These are phyloP conservation scores for Carollia perspicillata DNA, from an alignment of 2,113 vertebrate genomes.

Conservation along the genomic window DNA sequence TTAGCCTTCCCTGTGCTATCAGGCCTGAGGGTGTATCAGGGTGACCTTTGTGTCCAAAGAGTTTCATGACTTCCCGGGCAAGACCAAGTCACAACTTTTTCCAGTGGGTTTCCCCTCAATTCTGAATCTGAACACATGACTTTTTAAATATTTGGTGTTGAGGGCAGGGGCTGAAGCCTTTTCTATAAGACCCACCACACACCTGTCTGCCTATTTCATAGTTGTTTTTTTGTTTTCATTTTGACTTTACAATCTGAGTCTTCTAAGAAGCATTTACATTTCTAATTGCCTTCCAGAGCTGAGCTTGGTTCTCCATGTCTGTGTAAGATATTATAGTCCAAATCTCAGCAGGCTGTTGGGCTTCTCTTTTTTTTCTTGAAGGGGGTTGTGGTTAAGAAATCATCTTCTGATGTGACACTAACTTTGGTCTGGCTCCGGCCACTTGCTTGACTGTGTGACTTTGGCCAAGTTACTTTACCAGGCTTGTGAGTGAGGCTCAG, in stretches of 20 bases:
- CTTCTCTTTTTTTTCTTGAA: neutral
- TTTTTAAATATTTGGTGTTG: neutral
- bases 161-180: neutral
- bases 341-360: neutral
- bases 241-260: neutral
- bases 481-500: neutral
- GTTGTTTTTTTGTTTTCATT: neutral
- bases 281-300: neutral
- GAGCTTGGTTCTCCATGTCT: neutral
- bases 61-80: constrained; percentile 16
- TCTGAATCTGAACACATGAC: constrained; percentile 36
- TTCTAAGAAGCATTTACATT: neutral
- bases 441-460: neutral
- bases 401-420: neutral
- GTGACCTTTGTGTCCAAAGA: constrained; percentile 60
- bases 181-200: neutral
- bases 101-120: constrained; percentile 61
- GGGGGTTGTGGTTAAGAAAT: neutral
- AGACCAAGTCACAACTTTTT: constrained; percentile 49
- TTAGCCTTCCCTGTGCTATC: neutral
- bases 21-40: neutral
- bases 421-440: neutral
- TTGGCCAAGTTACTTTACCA: neutral
- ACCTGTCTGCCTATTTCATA: neutral
- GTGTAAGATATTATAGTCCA: neutral